These are phyloP conservation scores for Bhutanitis thaidina DNA, from an alignment of 2,888 invertebrate genomes.

Conservation along the genomic window DNA sequence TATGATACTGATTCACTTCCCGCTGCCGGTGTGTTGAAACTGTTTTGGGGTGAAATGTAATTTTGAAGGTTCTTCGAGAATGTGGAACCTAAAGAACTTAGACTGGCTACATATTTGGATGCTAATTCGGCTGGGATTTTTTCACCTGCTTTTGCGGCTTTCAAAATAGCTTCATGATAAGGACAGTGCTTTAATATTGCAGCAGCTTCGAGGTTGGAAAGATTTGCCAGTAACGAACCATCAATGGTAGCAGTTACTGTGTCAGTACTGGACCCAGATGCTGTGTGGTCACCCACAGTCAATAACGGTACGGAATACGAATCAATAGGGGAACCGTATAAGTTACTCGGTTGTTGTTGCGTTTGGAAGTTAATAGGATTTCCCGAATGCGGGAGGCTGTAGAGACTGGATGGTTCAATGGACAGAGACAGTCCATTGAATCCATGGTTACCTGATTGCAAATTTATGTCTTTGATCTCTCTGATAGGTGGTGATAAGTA, in stretches of 20 bases:
- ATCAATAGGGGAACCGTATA: slow-evolving; percentile 69
- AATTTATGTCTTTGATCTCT: slow-evolving; percentile 71
- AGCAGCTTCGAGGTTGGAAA: slow-evolving; percentile 63
- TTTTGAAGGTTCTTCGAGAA: slow-evolving; percentile 65
- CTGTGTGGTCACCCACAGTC: slow-evolving; percentile 73
- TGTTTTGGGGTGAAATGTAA: slow-evolving; percentile 42
- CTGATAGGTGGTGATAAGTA: slow-evolving; percentile 84
- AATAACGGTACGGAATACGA: slow-evolving; percentile 75
- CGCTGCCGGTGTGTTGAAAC: slow-evolving; percentile 42
- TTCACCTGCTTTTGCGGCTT: slow-evolving; percentile 61
- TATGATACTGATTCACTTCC: slow-evolving; percentile 49
- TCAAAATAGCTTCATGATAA: slow-evolving; percentile 72
- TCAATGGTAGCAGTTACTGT: slow-evolving; percentile 62
- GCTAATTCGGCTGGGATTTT: slow-evolving; percentile 70
- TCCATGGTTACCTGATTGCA: slow-evolving; percentile 44
- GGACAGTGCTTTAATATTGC: slow-evolving; percentile 74
- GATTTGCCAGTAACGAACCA: slow-evolving; percentile 57
- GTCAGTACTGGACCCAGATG: slow-evolving; percentile 61
- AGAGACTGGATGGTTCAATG: slow-evolving; percentile 72
- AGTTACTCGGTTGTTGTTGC: slow-evolving; percentile 44
- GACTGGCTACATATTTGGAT: slow-evolving; percentile 74
- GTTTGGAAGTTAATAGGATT: slow-evolving; percentile 71
- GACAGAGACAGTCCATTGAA: slow-evolving; percentile 56
- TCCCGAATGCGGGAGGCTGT: slow-evolving; percentile 71
- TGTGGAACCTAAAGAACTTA: slow-evolving; percentile 73